phyloP scores from a whole-genome alignment of 37 sponge, comb jelly and placozoan species.

The Mnemiopsis leidyi region DNA sequence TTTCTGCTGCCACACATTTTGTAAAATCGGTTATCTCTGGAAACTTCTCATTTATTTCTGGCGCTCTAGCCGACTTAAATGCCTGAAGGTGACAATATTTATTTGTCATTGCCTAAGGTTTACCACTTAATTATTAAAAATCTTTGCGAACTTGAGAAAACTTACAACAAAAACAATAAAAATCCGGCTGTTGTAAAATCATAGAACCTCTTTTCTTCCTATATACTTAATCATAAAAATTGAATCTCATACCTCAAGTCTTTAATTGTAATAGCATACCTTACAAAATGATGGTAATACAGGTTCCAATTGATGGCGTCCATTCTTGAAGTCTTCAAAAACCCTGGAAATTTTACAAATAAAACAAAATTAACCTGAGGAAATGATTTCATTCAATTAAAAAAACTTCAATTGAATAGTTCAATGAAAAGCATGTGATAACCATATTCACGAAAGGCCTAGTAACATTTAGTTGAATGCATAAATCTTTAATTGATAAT shows the following conservation, averaged over 20 bases:
- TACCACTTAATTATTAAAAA: too few species aligned
- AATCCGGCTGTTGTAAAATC: neutral
- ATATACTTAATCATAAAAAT: neutral
- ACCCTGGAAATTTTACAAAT: slow-evolving; percentile 27
- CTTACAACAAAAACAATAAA: neutral
- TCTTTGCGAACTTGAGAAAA: too few species aligned
- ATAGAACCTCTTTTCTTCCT: neutral
- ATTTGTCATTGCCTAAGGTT: too few species aligned
- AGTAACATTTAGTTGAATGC: too few species aligned
- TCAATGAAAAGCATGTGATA: too few species aligned
- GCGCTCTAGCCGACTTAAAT: neutral
- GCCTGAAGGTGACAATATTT: too few species aligned
- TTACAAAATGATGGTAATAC: slow-evolving; percentile 21
- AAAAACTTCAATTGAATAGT: too few species aligned
- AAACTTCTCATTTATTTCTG: slow-evolving; percentile 15
- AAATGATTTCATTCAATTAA: too few species aligned
- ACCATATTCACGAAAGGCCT: too few species aligned
- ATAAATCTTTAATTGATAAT: too few species aligned
- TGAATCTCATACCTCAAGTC: neutral
- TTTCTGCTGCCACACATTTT: neutral
- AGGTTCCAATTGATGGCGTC: neutral
- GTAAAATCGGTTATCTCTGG: neutral
- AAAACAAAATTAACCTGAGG: too few species aligned
- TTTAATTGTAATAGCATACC: too few species aligned
- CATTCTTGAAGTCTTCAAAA: slow-evolving; percentile 1